phyloP scores from a whole-genome alignment of 2,888 invertebrate species.

The Capitulum mitella region DNA sequence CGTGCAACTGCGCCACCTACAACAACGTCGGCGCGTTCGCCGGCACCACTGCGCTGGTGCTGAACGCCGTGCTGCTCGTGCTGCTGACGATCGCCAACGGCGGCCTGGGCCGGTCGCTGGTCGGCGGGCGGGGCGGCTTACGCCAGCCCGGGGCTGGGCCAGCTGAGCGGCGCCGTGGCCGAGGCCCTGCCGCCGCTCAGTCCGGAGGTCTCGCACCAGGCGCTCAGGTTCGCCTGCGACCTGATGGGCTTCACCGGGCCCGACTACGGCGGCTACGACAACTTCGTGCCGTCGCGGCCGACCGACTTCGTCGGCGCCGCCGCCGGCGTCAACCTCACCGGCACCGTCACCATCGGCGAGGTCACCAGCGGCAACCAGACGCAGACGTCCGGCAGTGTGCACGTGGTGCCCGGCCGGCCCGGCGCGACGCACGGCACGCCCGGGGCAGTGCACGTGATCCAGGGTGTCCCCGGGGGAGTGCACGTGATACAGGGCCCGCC shows the following conservation, averaged over 20 bases:
- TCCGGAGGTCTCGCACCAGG: constrained; percentile 15
- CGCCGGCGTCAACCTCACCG: not conserved
- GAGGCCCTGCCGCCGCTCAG: not conserved
- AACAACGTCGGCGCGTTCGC: constrained; percentile 11
- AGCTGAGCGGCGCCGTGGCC: not conserved
- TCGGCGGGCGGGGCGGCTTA: no score
- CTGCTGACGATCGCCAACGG: constrained; percentile 20
- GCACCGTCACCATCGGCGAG: not conserved
- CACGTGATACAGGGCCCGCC: no score
- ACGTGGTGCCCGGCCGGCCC: not conserved
- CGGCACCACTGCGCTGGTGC: constrained; percentile 3
- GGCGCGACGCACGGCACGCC: not conserved
- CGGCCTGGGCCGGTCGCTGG: not conserved
- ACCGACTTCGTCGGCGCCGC: not conserved
- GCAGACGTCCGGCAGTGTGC: not conserved
- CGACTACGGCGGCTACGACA: not conserved
- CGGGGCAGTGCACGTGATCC: not conserved
- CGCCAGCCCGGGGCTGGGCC: no score
- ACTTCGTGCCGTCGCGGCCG: not conserved
- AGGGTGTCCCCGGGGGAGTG: not conserved
- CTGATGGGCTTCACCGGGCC: constrained; percentile 18
- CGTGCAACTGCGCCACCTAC: constrained; percentile 19
- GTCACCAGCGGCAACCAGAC: not conserved
- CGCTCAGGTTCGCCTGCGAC: constrained; percentile 19
- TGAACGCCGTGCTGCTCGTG: constrained; percentile 13